Percentiles rank a stretch among this genome's conserved stretches.
These are phyloP conservation scores for Novumbra hubbsi DNA, from an alignment of 2,797 vertebrate species.

Conservation along the genomic window DNA sequence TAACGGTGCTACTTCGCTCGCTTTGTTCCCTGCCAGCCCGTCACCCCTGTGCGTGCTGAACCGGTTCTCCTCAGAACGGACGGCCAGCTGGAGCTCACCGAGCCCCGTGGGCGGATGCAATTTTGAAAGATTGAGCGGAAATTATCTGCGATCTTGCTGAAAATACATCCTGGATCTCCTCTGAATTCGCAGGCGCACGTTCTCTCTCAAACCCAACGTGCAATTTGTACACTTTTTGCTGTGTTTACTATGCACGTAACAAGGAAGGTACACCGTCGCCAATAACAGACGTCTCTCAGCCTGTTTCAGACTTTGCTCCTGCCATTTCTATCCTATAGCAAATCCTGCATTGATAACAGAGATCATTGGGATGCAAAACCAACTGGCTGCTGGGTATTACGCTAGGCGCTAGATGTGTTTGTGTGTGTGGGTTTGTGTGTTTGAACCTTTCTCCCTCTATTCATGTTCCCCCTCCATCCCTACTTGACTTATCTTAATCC, in stretches of 20 bases:
- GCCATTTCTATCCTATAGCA: neutral
- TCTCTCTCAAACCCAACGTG: constrained; percentile 39
- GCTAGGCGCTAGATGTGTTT: neutral
- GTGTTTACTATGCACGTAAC: neutral
- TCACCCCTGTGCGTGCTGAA: constrained; percentile 72
- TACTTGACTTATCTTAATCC: neutral
- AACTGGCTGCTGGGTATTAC: neutral
- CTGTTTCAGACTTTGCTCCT: neutral
- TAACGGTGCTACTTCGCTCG: constrained; percentile 71
- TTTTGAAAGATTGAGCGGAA: constrained; percentile 64
- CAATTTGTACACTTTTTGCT: constrained; percentile 45
- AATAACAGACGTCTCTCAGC: neutral
- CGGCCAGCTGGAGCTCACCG: constrained; percentile 71
- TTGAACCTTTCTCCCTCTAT: neutral
- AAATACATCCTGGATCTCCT: constrained; percentile 59
- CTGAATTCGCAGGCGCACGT: constrained; percentile 58
- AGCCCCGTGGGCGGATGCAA: constrained; percentile 72
- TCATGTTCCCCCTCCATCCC: neutral
- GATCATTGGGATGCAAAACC: neutral
- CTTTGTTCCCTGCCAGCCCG: constrained; percentile 64
- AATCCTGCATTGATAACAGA: neutral
- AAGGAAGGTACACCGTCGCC: no score
- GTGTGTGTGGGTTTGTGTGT: neutral
- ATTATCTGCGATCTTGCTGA: constrained; percentile 66
- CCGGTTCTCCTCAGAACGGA: constrained; percentile 62